Conservation (phyloP, 2,113 vertebrate species). For the Neogobius melanostomus region DNA sequence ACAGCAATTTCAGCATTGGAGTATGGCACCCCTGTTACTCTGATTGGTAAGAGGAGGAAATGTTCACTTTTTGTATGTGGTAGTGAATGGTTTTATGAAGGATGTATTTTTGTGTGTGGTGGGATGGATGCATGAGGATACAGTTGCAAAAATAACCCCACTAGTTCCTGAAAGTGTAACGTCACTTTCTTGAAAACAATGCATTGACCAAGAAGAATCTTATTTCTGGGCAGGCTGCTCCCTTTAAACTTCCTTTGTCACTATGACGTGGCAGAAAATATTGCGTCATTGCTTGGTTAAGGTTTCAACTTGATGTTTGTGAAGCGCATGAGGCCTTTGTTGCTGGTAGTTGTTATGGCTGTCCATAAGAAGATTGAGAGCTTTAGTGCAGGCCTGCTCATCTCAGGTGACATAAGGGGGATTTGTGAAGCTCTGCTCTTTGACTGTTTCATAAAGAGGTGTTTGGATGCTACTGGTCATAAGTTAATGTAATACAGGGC, state of each 20-base stretch:
- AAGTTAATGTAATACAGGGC: conserved; percentile 1
- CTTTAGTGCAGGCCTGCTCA: conserved; percentile 53
- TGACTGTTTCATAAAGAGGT: conserved; percentile 35
- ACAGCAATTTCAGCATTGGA: conserved; percentile 94
- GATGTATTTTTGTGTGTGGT: not conserved
- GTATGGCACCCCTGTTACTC: conserved; percentile 91
- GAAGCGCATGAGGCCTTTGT: not conserved
- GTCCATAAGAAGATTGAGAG: conserved; percentile 68
- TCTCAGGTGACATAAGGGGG: conserved; percentile 67
- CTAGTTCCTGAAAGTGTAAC: not conserved
- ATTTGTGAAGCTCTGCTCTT: conserved; percentile 58
- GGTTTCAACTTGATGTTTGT: conserved; percentile 12
- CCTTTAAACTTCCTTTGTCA: conserved; percentile 9
- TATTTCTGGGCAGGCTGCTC: not conserved
- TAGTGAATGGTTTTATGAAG: not conserved
- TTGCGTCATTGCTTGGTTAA: conserved; percentile 10
- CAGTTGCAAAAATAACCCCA: not conserved
- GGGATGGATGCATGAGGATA: not conserved
- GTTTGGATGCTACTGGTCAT: conserved; percentile 7
- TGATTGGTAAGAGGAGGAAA: conserved; percentile 85
- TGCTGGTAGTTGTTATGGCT: conserved; percentile 15
- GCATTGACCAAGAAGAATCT: conserved; percentile 31
- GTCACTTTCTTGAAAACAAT: not conserved
- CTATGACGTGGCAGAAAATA: conserved; percentile 8
- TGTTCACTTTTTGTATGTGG: not conserved